Base-by-base conservation (phyloP, 2,888 invertebrate genomes). In the Sesia apiformis region DNA sequence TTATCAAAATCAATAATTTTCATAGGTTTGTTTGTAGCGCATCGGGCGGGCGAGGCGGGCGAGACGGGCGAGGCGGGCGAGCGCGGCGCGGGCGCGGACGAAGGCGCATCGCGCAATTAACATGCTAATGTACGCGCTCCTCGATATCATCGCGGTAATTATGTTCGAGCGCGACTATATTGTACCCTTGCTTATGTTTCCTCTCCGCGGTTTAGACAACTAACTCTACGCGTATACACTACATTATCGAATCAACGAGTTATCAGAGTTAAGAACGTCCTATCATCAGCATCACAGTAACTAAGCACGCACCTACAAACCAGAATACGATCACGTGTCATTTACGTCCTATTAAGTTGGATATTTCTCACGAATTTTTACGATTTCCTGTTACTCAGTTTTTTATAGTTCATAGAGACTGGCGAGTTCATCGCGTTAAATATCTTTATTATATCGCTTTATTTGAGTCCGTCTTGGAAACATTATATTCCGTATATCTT, bases 291-390 rank as follows among this genome's bases (percentile, higher is more conserved):
- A 2, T 23, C 23, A 23, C 23, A 23, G 23, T 23, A 23, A 23
- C 23, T 23, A 23, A 23, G 23, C 23, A 23, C 23, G 23, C 23
- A 23, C 23, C 23, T 23, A 23, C 23, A 23, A 23, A 23, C 23
- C 23, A 23, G 23, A 23, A 23, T 23, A 23, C 23, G 23, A 23
- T 23, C 23, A 23, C 23, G 23, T 23, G 23, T 23, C 2, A 23
- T 23, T 23, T 23, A 23, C 23, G 23, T 23, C 23, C 23, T 23
- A 23, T 23, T 64, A 71, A 63, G 64, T 68, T 67, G 62, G 70
- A 77, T 71, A 76, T 80, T 84, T 86, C 84, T 83, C 84, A 86
- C 84, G 81, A 85, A 81, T 81, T 84, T 86, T 85, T 82, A 87
- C 76, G 80, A 84, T 85, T 88, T 87, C 87, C 86, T 86, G 84